Base-by-base conservation (phyloP, 2,797 vertebrate species). In the Pseudochirops cupreus region DNA sequence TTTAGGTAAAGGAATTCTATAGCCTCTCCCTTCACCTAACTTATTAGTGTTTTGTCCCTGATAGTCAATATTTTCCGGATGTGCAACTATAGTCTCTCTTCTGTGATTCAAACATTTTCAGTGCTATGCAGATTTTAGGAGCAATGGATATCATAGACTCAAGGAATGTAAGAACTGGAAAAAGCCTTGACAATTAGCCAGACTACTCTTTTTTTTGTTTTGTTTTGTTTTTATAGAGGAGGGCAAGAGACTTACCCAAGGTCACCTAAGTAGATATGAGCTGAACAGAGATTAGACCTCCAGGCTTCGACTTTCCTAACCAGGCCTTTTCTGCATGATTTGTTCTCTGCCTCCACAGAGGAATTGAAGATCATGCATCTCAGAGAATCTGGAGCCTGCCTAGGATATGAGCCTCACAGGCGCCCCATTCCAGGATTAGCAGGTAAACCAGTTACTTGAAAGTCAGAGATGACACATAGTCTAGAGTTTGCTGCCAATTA, bases 401-500 rank as follows among this genome's bases (percentile, higher is more conserved):
- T 95, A 90, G 52, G 28, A 59, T 16, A 53, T 26, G 16, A 90
- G 92, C 28, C n/a, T 91, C 96, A 33, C 3, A 10, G 52, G 90
- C 26, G 62, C 52, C 91, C 50, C 94, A 9, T 92, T 93, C 94
- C 90, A 92, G 90, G 50, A 91, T 91, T 91, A 91, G 90, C 90
- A 54, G 90, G 50, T 55, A 33, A 52, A 95, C 55, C 57, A 94
- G 91, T 91, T 74, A 57, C 89, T 91, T 55, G 92, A 57, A 95
- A 93, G 92, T 94, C 94, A 91, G 74, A 93, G 94, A 95, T 39
- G 91, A 97, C 91, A 50, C 0, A 0, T 67, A 91, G 56, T 91
- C 94, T 94, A 94, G 10, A 24, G 33, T 0, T 11, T 90, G 6
- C 67, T 97, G 97, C 97, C 95, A 96, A 96, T 59, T 56, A 92